A percentile compares a stretch with the other conserved stretches of the same genome.
Evolutionary conservation across 1,140 invertebrate species (phyloP).

Genomic region (Drosophila subobscura): DNA sequence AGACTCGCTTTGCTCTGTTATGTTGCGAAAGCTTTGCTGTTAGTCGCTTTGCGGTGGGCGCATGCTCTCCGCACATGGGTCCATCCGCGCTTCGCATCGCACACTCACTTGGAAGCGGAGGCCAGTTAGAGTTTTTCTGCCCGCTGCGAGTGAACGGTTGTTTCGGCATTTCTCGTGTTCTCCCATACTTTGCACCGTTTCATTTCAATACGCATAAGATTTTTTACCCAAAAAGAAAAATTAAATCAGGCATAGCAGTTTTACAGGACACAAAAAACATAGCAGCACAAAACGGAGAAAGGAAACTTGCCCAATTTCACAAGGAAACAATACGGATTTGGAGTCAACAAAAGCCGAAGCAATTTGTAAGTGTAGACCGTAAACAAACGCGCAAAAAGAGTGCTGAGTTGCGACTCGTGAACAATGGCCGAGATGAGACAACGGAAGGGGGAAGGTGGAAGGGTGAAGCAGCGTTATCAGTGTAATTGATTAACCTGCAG

Average conservation of each 20-base stretch:
- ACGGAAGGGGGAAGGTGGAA: slow-evolving; percentile 2
- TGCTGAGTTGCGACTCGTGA: too few species aligned
- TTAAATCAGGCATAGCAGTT: slow-evolving; percentile 25
- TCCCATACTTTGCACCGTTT: slow-evolving; percentile 24
- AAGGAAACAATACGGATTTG: slow-evolving; percentile 4
- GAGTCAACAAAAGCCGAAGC: background rate
- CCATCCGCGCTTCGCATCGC: slow-evolving; percentile 4
- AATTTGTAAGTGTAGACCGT: slow-evolving; percentile 32
- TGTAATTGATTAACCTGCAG: slow-evolving; percentile 57
- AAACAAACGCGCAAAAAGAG: slow-evolving; percentile 28
- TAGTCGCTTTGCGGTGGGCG: slow-evolving; percentile 12
- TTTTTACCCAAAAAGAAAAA: slow-evolving; percentile 33
- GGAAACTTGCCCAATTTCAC: slow-evolving; percentile 11
- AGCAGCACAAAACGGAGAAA: slow-evolving; percentile 18
- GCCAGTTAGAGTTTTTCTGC: slow-evolving; percentile 52
- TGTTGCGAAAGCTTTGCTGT: slow-evolving; percentile 32
- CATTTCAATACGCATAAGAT: slow-evolving; percentile 57
- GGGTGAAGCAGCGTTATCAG: slow-evolving; percentile 46
- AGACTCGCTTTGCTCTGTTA: slow-evolving; percentile 24
- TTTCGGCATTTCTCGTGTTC: slow-evolving; percentile 4
- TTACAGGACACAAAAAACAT: slow-evolving; percentile 36
- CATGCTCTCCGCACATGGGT: slow-evolving; percentile 43
- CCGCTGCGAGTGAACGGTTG: slow-evolving; percentile 36
- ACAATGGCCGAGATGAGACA: too few species aligned
- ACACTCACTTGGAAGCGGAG: slow-evolving; percentile 41